A percentile compares a stretch with the other conserved stretches of the same genome.
Conservation (phyloP, 2,113 vertebrate genomes). For the Pituophis catenifer region DNA sequence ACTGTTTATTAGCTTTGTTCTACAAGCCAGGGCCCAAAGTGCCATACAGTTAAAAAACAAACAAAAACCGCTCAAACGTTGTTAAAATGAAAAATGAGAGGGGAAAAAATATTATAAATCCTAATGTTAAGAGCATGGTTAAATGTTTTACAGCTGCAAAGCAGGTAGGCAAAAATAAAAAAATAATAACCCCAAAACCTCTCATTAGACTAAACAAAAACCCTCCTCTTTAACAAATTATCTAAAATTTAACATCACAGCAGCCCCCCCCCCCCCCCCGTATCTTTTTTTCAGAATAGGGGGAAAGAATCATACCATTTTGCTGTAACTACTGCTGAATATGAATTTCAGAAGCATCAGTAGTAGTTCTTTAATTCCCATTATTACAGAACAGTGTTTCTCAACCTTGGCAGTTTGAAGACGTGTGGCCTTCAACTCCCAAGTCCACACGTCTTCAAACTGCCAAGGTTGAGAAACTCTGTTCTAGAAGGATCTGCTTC, state of each 20-base stretch:
- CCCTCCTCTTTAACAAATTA: background rate
- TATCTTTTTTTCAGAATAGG: background rate
- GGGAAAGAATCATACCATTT: background rate
- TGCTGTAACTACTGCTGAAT: background rate
- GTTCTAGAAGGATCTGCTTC: background rate
- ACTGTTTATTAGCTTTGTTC: background rate
- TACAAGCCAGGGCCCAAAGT: background rate
- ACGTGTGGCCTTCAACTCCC: too few species aligned
- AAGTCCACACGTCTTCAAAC: too few species aligned
- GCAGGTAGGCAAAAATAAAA: background rate
- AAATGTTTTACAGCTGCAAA: background rate
- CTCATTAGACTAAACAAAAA: background rate
- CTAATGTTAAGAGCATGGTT: background rate
- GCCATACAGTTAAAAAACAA: background rate
- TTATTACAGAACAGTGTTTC: background rate
- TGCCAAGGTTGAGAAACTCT: too few species aligned
- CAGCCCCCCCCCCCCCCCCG: too few species aligned
- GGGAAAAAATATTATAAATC: background rate
- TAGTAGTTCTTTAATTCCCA: slow-evolving; percentile 3
- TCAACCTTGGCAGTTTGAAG: too few species aligned
- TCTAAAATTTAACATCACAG: background rate
- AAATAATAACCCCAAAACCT: too few species aligned
- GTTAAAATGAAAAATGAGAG: background rate
- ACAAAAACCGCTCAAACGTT: background rate
- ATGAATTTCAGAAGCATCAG: background rate